Evolutionary conservation across 2,797 vertebrate species (phyloP).

Genomic region (Linurgus olivaceus): DNA sequence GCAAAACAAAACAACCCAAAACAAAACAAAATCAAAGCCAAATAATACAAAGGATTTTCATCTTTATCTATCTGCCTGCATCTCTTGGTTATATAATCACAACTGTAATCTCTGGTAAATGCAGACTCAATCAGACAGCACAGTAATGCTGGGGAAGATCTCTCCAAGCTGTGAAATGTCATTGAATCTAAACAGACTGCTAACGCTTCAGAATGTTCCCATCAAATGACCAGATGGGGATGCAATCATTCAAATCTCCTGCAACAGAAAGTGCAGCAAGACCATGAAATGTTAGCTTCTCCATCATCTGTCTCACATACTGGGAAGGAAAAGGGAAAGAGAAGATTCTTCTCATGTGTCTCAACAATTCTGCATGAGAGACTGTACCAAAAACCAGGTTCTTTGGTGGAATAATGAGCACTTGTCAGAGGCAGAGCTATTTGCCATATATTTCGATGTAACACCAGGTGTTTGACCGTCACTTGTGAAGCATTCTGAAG

Average conservation of each 20-base stretch:
- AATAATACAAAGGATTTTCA: constrained; percentile 47
- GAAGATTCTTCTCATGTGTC: background rate
- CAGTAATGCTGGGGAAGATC: constrained; percentile 20
- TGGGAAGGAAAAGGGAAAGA: background rate
- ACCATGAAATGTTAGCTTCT: background rate
- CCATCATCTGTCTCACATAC: background rate
- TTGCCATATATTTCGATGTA: background rate
- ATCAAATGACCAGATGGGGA: constrained; percentile 22
- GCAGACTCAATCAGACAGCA: constrained; percentile 38
- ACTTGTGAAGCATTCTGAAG: background rate
- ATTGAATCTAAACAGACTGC: background rate
- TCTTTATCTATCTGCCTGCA: constrained; percentile 12
- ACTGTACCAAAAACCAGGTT: background rate
- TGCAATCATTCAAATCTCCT: constrained; percentile 6
- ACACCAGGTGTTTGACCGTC: background rate
- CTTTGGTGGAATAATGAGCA: background rate
- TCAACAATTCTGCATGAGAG: background rate
- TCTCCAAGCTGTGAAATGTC: constrained; percentile 15
- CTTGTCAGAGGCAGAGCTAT: background rate
- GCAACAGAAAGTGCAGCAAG: background rate
- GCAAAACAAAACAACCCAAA: background rate
- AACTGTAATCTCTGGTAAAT: constrained; percentile 49
- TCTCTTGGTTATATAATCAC: constrained; percentile 54
- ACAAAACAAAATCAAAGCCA: constrained; percentile 31
- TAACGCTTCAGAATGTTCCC: constrained; percentile 34